A percentile compares a stretch with the other conserved stretches of the same genome.
Evolutionary conservation across 2,888 invertebrate genomes (phyloP).

Genomic region (Drosophila tanythrix): DNA sequence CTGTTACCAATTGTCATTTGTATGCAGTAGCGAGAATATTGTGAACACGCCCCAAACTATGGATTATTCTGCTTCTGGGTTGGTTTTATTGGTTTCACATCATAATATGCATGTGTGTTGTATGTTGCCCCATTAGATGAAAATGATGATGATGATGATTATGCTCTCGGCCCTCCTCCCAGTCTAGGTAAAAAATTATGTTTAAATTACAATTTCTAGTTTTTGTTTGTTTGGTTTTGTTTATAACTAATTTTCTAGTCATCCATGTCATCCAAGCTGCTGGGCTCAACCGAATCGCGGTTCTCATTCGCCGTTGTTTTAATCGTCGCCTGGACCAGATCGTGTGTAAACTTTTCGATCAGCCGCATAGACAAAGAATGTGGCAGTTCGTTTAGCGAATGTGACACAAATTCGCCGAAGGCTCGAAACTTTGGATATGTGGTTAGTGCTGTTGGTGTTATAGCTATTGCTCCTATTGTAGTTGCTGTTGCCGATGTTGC

Average conservation of each 20-base stretch:
- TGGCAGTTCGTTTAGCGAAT: constrained; percentile 82
- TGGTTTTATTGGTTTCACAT: constrained; percentile 34
- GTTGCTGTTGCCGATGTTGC: constrained; percentile 1
- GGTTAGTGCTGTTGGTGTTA: constrained; percentile 2
- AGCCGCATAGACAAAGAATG: constrained; percentile 78
- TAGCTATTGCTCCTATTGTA: constrained; percentile 6
- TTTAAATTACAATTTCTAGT: constrained; percentile 34
- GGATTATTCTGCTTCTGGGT: constrained; percentile 10
- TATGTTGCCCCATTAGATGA: not conserved
- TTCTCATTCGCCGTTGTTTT: constrained; percentile 8
- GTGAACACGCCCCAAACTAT: constrained; percentile 19
- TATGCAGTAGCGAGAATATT: constrained; percentile 18
- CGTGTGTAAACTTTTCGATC: constrained; percentile 83
- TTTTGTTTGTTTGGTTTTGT: constrained; percentile 10
- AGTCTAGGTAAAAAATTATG: constrained; percentile 29
- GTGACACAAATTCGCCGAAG: constrained; percentile 84
- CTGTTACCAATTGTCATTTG: constrained; percentile 34
- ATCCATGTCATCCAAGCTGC: constrained; percentile 54
- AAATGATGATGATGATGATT: not conserved
- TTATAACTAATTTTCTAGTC: constrained; percentile 38
- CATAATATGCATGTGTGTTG: not conserved
- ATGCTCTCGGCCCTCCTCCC: not conserved
- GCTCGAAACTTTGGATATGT: constrained; percentile 72
- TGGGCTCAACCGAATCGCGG: constrained; percentile 35
- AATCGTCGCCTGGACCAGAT: constrained; percentile 81